phyloP scores from a whole-genome alignment of 2,888 invertebrate species.

The Acholoe squamosa region DNA sequence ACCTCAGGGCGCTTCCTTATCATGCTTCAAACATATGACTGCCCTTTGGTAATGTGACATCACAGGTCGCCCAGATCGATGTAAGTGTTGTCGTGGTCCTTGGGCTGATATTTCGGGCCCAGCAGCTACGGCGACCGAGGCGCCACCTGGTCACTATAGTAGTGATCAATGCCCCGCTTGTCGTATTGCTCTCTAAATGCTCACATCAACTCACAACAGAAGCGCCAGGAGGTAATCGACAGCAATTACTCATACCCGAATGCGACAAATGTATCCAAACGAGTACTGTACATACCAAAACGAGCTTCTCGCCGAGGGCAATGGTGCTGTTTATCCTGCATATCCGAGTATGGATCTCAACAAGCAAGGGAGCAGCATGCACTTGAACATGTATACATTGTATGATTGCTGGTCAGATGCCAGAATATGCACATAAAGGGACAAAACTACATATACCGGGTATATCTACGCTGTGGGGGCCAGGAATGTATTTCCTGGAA shows the following conservation, averaged over 20 bases:
- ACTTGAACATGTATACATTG: too few species aligned
- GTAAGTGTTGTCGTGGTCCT: not conserved
- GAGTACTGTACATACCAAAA: not conserved
- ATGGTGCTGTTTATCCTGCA: too few species aligned
- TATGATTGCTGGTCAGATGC: too few species aligned
- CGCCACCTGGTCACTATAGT: not conserved
- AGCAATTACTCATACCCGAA: not conserved
- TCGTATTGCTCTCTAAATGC: slow-evolving; percentile 19
- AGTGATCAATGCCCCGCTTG: not conserved
- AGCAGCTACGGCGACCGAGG: not conserved
- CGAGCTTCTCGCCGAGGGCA: not conserved
- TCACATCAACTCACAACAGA: not conserved
- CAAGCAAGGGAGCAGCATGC: too few species aligned
- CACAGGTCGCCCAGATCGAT: not conserved
- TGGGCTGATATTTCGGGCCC: not conserved
- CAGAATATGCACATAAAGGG: too few species aligned
- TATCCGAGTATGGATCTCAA: too few species aligned
- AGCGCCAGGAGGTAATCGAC: not conserved
- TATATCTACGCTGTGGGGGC: too few species aligned
- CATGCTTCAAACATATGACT: slow-evolving; percentile 1
- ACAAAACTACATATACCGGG: too few species aligned
- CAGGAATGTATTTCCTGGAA: too few species aligned
- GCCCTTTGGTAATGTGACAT: not conserved
- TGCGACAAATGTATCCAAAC: too few species aligned
- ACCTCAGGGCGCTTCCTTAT: not conserved